These are phyloP conservation scores for Drosophila limbata DNA, from an alignment of 2,888 invertebrate species.

Conservation along the genomic window DNA sequence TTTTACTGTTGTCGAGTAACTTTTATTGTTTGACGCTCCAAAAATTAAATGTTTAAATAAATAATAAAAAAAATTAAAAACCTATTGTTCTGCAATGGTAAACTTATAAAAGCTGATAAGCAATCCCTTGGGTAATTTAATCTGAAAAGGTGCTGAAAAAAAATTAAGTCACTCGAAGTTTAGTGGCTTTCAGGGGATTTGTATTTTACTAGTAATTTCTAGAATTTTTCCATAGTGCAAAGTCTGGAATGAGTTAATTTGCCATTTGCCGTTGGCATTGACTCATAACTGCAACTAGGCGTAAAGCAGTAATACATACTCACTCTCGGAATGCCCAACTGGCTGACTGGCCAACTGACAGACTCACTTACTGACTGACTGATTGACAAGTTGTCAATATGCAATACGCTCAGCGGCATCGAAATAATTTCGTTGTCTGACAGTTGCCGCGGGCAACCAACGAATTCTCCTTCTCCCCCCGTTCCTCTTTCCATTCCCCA, in stretches of 20 bases:
- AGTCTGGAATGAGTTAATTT: conserved; percentile 3
- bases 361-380: conserved; percentile 33
- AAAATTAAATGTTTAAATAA: too few relatives aligned
- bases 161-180: too few relatives aligned
- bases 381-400: conserved; percentile 47
- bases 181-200: too few relatives aligned
- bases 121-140: too few relatives aligned
- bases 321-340: conserved; percentile 11
- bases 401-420: conserved; percentile 17
- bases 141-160: too few relatives aligned
- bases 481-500: neutral
- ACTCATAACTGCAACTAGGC: conserved; percentile 18
- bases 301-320: conserved; percentile 17
- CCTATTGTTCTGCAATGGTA: too few relatives aligned
- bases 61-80: too few relatives aligned
- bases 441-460: conserved; percentile 17
- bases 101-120: too few relatives aligned
- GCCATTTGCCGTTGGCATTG: conserved; percentile 10
- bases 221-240: too few relatives aligned
- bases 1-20: too few relatives aligned
- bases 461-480: neutral
- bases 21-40: too few relatives aligned
- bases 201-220: too few relatives aligned
- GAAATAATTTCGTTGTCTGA: conserved; percentile 51
- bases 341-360: conserved; percentile 34